phyloP scores from a whole-genome alignment of 1,140 invertebrate species.

The Ceratitis capitata region DNA sequence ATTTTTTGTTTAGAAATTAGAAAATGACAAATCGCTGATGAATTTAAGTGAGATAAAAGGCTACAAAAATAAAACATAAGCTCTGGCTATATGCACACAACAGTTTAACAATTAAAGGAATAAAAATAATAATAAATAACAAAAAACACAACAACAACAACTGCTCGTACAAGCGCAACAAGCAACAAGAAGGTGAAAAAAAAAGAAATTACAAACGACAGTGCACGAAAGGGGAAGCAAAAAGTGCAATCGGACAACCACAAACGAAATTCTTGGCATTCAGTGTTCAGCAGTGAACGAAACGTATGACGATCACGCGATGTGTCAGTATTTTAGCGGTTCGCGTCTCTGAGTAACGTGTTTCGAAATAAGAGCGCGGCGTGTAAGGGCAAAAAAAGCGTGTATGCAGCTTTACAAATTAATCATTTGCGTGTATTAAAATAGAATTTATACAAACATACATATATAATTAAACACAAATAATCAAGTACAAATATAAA shows the following conservation, averaged over 20 bases:
- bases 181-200: neutral
- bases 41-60: constrained; percentile 41
- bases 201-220: neutral
- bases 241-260: neutral
- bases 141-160: constrained; percentile 15
- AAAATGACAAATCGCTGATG: constrained; percentile 43
- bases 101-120: too few species aligned
- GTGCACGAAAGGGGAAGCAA: neutral
- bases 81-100: neutral
- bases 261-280: constrained; percentile 18
- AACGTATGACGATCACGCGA: constrained; percentile 9
- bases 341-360: neutral
- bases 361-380: neutral
- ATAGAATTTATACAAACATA: neutral
- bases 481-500: neutral
- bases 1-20: constrained; percentile 44
- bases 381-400: neutral
- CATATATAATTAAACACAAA: neutral
- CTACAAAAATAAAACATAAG: constrained; percentile 20
- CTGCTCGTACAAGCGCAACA: neutral
- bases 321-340: constrained; percentile 20
- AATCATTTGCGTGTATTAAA: neutral
- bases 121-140: too few species aligned
- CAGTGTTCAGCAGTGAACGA: neutral
- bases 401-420: neutral